Conservation (phyloP, 1,140 invertebrate species). For the Pseudomyrmex dendroicus region DNA sequence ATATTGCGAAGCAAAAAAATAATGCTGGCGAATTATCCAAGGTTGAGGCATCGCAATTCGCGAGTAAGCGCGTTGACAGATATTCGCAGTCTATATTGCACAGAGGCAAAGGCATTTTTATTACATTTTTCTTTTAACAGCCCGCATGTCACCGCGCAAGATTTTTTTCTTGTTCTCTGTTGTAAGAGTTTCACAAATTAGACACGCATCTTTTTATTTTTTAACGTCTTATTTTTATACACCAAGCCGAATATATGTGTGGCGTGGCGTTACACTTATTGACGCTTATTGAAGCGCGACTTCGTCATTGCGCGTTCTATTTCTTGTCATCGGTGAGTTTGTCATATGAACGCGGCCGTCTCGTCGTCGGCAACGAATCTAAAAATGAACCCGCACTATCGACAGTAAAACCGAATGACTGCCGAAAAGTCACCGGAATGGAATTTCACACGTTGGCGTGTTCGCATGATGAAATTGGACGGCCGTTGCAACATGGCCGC, state of each 20-base stretch:
- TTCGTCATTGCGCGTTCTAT: slow-evolving; percentile 54
- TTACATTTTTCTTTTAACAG: slow-evolving; percentile 22
- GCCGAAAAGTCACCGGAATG: slow-evolving; percentile 52
- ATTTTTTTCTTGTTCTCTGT: slow-evolving; percentile 10
- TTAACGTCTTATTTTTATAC: slow-evolving; percentile 38
- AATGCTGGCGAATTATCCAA: slow-evolving; percentile 33
- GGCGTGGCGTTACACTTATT: not conserved
- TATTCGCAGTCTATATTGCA: not conserved
- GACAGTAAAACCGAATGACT: slow-evolving; percentile 53
- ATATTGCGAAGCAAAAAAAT: slow-evolving; percentile 12
- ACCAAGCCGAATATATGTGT: not conserved
- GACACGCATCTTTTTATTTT: not conserved
- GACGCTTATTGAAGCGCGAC: slow-evolving; percentile 43
- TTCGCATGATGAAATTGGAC: slow-evolving; percentile 41
- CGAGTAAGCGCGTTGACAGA: not conserved
- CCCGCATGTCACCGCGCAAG: not conserved
- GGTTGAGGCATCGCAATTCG: not conserved
- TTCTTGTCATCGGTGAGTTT: slow-evolving; percentile 45
- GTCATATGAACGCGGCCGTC: slow-evolving; percentile 34
- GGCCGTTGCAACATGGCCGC: not conserved
- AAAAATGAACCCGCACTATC: slow-evolving; percentile 53
- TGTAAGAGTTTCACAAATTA: too few relatives aligned
- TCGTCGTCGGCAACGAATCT: slow-evolving; percentile 52
- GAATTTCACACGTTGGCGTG: slow-evolving; percentile 53
- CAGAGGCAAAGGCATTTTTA: slow-evolving; percentile 27